Evolutionary conservation across 2,888 invertebrate species (phyloP).

Genomic region (Drosophila mulleri): DNA sequence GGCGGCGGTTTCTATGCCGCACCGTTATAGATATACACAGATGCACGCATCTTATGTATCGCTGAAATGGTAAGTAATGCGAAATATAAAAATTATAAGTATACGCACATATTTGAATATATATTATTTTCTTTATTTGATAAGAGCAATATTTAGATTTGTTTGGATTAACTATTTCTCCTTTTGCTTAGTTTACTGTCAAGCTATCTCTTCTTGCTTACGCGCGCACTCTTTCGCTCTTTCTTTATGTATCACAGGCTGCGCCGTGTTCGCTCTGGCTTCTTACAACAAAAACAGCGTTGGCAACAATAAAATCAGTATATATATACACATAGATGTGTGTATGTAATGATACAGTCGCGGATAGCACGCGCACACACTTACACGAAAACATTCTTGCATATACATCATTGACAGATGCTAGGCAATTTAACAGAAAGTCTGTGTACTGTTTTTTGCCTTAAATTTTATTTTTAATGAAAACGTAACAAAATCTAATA

Average conservation of each 20-base stretch:
- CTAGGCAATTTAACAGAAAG: slow-evolving; percentile 41
- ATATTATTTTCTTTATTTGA: slow-evolving; percentile 31
- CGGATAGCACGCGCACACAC: slow-evolving; percentile 51
- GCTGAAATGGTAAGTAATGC: slow-evolving; percentile 54
- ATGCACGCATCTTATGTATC: slow-evolving; percentile 66
- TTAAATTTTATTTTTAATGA: slow-evolving; percentile 73
- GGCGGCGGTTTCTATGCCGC: slow-evolving; percentile 76
- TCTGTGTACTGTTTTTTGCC: slow-evolving; percentile 56
- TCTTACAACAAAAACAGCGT: slow-evolving; percentile 60
- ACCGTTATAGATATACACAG: slow-evolving; percentile 47
- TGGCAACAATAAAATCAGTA: slow-evolving; percentile 49
- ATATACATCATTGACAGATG: slow-evolving; percentile 37
- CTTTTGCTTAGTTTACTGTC: slow-evolving; percentile 30
- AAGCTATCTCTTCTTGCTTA: slow-evolving; percentile 43
- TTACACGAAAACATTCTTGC: slow-evolving; percentile 38
- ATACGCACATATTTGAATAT: slow-evolving; percentile 1
- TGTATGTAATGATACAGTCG: slow-evolving; percentile 72
- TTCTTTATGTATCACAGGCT: slow-evolving; percentile 63
- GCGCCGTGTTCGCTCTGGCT: slow-evolving; percentile 54
- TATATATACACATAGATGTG: slow-evolving; percentile 27
- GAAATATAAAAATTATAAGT: slow-evolving; percentile 39
- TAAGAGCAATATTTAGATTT: slow-evolving; percentile 39
- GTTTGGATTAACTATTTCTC: slow-evolving; percentile 41
- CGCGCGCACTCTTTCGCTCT: slow-evolving; percentile 61
- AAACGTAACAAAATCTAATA: slow-evolving; percentile 80